Evolutionary conservation across 2,888 invertebrate species (phyloP), one percentile per base, ranked within the genome.

Genomic region (Brenthis hecate): DNA sequence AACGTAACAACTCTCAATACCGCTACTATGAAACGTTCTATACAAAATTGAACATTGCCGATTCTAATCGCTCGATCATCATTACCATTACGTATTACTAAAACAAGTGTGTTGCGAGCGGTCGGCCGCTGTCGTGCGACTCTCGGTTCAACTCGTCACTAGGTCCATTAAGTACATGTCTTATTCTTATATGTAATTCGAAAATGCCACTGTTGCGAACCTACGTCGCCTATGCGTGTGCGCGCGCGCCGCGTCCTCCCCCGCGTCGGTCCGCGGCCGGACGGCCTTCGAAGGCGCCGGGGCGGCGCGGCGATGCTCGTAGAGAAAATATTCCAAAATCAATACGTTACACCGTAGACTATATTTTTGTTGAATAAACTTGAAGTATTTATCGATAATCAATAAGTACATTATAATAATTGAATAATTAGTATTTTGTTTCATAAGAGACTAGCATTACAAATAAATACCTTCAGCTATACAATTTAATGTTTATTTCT

Each of bases 371-470:
- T 87, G 87, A 89, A 89, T 91, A 91, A 92, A 91, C 87, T 92
- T 91, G 90, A 92, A 92, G 90, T 92, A 92, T 91, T 89, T 91
- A 91, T 92, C 91, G 88, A 91, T 91, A 91, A 92, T 92, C 92
- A 91, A 91, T 91, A 91, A 92, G 92, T 92, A 92, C 92, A 89
- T 92, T 92, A 92, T 87, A 90, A 91, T 92, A 92, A 92, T 92
- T 92, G 91, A 92, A 92, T 92, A 91, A 90, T 92, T 92, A 92
- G 91, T 92, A 91, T 91, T 85, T 91, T 89, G 89, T 90, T 92
- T 92, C 91, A 91, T 91, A 92, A 92, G 91, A 92, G 90, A 92
- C 92, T 92, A 92, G 92, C 92, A 91, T 91, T 92, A 92, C 91
- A 92, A 92, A 92, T 91, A 89, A 92, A 92, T 91, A 92, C 87